Percentiles rank a stretch among this genome's conserved stretches.
Evolutionary conservation across 2,113 vertebrate species (phyloP).

Genomic region (Callipepla californica): DNA sequence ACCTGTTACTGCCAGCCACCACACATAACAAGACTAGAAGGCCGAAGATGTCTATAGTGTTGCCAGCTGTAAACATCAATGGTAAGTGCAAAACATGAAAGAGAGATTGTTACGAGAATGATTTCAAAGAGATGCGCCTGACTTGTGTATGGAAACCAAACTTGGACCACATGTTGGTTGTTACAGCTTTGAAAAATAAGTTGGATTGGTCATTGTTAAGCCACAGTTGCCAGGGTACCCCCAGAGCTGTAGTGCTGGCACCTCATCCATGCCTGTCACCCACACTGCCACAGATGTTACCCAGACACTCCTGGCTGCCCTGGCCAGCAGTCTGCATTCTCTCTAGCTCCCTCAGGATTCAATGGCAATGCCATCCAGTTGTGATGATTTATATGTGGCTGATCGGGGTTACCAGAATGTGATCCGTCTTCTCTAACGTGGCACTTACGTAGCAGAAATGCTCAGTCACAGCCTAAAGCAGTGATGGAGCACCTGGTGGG

Average conservation of each 20-base stretch:
- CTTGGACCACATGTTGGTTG: not conserved
- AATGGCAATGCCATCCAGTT: not conserved
- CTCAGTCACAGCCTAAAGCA: no score
- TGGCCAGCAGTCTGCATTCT: not conserved
- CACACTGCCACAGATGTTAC: not conserved
- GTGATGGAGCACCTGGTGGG: no score
- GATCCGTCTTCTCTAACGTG: not conserved
- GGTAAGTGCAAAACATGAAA: constrained; percentile 81
- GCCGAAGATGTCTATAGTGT: constrained; percentile 95
- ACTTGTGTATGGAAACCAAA: not conserved
- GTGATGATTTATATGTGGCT: not conserved
- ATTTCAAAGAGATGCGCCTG: not conserved
- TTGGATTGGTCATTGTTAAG: not conserved
- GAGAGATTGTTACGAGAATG: not conserved
- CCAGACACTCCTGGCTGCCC: not conserved
- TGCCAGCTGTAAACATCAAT: constrained; percentile 94
- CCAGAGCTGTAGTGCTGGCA: not conserved
- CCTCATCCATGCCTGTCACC: not conserved
- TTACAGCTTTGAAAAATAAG: not conserved
- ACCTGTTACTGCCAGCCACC: constrained; percentile 94
- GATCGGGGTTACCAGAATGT: not conserved
- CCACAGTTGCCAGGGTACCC: not conserved
- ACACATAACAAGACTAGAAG: constrained; percentile 94
- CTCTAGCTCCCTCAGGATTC: not conserved
- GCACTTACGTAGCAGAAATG: no score